Evolutionary conservation across 1,140 invertebrate genomes (phyloP), one percentile per base, ranked within the genome.

Genomic region (Grapholita molesta): DNA sequence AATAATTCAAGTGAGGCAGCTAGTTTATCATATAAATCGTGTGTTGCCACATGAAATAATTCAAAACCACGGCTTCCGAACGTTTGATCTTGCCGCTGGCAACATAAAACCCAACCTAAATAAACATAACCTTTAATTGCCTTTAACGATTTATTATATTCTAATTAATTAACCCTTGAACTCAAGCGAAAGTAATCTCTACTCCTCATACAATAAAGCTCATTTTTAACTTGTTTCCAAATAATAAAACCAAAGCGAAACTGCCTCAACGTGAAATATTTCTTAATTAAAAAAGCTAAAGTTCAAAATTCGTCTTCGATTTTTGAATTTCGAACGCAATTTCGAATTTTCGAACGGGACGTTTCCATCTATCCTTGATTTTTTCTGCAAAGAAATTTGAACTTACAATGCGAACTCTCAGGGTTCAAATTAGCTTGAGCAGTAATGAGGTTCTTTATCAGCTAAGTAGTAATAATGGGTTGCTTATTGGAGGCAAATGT

Each of bases 401-500:
- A 61, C 55, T 61, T 5, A 6, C 30, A 30, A 12, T 1, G 15
- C 9, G 6, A 28, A 18, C 2, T 0, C 2, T 28, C n/a, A 61
- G 15, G 25, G 25, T 8, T 28, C 25, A 30, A 1, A 15, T 0
- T 61, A 3, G 3, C 11, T 65, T 35, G 32, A 8, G 64, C 11
- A 3, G 33, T 65, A 6, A 11, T 21, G 15, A 65, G 64, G 64
- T 65, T 33, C 33, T 65, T 65, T 65, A 65, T 65, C 64, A 35
- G 64, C 15, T 32, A 33, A 35, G 64, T 23, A 21, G 64, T 65
- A 65, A 35, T 35, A 65, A 35, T 61, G 55, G 33, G 64, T 38
- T 21, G 64, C 32, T 65, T 65, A 65, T 65, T 65, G 64, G 64
- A 65, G 64, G 64, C 64, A 65, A 65, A 65, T 65, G 64, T 65